These are phyloP conservation scores for Polyommatus icarus DNA, from an alignment of 2,888 invertebrate species.

Conservation along the genomic window DNA sequence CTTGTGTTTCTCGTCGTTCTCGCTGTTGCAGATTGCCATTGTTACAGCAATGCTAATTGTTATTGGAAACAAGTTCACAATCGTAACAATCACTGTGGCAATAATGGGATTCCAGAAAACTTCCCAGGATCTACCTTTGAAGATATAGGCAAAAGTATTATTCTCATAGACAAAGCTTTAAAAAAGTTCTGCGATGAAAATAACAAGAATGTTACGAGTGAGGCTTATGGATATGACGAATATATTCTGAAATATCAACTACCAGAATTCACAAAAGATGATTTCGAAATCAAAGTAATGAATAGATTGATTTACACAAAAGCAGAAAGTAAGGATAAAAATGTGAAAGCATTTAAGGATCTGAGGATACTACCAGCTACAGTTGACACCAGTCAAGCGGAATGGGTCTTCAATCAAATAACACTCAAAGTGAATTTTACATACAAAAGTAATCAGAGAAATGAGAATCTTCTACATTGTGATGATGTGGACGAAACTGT, in stretches of 20 bases:
- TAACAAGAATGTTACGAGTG: background rate
- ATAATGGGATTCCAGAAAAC: background rate
- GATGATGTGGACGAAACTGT: background rate
- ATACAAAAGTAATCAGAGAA: background rate
- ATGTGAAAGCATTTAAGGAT: background rate
- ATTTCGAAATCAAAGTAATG: background rate
- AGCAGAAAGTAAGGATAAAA: background rate
- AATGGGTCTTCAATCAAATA: background rate
- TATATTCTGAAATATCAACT: background rate
- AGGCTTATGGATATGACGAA: background rate
- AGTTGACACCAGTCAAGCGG: background rate
- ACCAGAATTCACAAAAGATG: background rate
- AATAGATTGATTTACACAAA: background rate
- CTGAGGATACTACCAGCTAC: background rate
- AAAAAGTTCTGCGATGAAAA: slow-evolving; percentile 4
- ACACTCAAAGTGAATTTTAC: background rate
- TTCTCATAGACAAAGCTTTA: background rate
- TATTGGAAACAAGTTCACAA: background rate
- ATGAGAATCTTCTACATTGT: background rate
- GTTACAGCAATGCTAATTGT: background rate
- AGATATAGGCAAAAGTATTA: background rate
- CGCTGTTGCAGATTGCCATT: background rate
- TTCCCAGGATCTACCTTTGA: slow-evolving; percentile 5
- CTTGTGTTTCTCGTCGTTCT: background rate
- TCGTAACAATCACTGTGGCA: background rate